Evolutionary conservation across 2,113 vertebrate species (phyloP).

Genomic region (Seriola dumerili): DNA sequence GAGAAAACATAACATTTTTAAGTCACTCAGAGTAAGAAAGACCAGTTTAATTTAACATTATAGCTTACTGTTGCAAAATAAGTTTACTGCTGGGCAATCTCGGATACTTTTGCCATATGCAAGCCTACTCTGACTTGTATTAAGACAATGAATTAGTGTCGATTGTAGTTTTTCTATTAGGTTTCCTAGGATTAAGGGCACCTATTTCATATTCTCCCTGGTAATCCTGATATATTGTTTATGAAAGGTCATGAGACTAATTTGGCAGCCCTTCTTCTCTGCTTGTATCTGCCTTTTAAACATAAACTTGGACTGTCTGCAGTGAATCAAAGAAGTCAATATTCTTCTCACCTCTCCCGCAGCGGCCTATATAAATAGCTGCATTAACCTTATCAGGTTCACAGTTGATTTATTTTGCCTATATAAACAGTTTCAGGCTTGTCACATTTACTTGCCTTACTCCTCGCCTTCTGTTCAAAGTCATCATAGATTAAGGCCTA

Average conservation of each 20-base stretch:
- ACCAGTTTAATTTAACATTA: too few relatives aligned
- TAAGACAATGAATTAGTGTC: conserved; percentile 14
- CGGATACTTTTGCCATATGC: not conserved
- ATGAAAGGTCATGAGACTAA: conserved; percentile 3
- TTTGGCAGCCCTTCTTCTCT: too few relatives aligned
- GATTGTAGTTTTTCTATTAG: conserved; percentile 19
- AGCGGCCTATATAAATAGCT: conserved; percentile 10
- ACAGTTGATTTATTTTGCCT: conserved; percentile 3
- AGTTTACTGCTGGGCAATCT: not conserved
- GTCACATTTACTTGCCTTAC: too few relatives aligned
- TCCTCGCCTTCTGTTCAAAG: conserved; percentile 5
- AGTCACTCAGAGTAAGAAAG: too few relatives aligned
- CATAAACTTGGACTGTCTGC: conserved; percentile 14
- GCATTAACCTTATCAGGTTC: conserved; percentile 3
- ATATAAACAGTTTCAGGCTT: not conserved
- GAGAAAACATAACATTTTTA: too few relatives aligned
- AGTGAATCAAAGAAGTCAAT: not conserved
- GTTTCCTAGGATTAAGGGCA: conserved; percentile 32
- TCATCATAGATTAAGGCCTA: conserved; percentile 16
- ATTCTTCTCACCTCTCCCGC: not conserved
- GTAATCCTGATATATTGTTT: conserved; percentile 60
- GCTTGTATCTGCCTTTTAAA: conserved; percentile 29
- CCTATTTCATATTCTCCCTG: not conserved
- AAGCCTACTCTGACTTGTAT: not conserved
- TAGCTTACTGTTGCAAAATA: not conserved